These are phyloP conservation scores for Phataginus tricuspis DNA, from an alignment of 2,797 vertebrate genomes.

Conservation along the genomic window DNA sequence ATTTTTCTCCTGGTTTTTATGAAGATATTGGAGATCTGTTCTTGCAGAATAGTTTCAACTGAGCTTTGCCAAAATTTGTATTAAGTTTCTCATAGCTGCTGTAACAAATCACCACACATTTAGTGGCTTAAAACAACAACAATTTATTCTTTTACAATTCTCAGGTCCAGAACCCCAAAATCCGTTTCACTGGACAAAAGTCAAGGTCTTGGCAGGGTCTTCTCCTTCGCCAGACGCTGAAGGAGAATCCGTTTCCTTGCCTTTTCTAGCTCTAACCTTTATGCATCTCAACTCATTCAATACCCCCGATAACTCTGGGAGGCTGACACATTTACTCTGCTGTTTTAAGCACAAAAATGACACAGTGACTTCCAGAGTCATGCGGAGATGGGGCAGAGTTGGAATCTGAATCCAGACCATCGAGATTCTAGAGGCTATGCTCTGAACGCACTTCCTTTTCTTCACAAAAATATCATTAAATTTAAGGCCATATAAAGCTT, in stretches of 20 bases:
- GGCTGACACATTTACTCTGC: not conserved
- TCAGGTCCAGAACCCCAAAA: not conserved
- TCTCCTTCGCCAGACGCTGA: not conserved
- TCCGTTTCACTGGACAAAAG: not conserved
- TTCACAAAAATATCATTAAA: not conserved
- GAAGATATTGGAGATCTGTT: not conserved
- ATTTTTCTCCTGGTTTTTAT: conserved; percentile 41
- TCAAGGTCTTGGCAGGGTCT: not conserved
- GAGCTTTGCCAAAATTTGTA: not conserved
- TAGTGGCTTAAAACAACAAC: not conserved
- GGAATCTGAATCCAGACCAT: not conserved
- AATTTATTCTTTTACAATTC: not conserved
- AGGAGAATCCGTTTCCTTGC: not conserved
- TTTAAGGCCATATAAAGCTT: not conserved
- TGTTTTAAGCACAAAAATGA: not conserved
- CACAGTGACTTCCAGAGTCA: not conserved
- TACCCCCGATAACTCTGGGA: not conserved
- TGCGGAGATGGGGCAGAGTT: not conserved
- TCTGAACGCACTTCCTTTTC: not conserved
- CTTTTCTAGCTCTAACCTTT: not conserved
- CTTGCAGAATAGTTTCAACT: not conserved
- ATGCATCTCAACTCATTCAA: not conserved
- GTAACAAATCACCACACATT: not conserved
- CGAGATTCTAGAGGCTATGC: not conserved
- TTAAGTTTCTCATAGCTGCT: not conserved